Conservation (phyloP, 1,140 invertebrate species). For the Hetaerina americana region DNA sequence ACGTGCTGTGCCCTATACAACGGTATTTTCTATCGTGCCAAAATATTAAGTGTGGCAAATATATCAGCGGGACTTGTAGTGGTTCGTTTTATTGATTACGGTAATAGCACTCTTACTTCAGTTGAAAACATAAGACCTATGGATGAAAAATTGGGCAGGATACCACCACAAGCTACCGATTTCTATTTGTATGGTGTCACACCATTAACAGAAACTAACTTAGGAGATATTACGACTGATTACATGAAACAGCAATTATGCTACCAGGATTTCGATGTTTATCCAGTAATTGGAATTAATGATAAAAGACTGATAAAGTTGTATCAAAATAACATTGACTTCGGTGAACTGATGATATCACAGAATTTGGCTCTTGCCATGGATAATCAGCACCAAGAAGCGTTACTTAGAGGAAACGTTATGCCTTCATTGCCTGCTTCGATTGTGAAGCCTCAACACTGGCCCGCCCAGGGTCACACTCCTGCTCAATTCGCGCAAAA, state of each 20-base stretch:
- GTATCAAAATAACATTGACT: conserved; percentile 21
- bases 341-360: conserved; percentile 21
- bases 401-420: too few relatives aligned
- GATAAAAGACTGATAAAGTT: conserved; percentile 21
- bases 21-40: conserved; percentile 47
- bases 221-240: conserved; percentile 34
- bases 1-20: conserved; percentile 49
- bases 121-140: conserved; percentile 38
- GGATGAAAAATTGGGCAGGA: conserved; percentile 32
- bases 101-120: conserved; percentile 43
- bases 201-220: conserved; percentile 27
- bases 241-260: conserved; percentile 33
- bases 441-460: too few relatives aligned
- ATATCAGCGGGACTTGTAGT: conserved; percentile 33
- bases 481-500: too few relatives aligned
- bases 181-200: conserved; percentile 41
- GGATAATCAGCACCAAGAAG: not conserved
- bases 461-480: too few relatives aligned
- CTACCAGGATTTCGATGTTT: conserved; percentile 33
- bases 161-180: conserved; percentile 36
- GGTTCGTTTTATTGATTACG: conserved; percentile 57
- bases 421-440: too few relatives aligned
- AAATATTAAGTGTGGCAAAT: conserved; percentile 33
- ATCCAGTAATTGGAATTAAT: conserved; percentile 24
- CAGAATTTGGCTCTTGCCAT: conserved; percentile 16